Conservation (phyloP, 2,797 vertebrate genomes). For the Sciurus vulgaris region DNA sequence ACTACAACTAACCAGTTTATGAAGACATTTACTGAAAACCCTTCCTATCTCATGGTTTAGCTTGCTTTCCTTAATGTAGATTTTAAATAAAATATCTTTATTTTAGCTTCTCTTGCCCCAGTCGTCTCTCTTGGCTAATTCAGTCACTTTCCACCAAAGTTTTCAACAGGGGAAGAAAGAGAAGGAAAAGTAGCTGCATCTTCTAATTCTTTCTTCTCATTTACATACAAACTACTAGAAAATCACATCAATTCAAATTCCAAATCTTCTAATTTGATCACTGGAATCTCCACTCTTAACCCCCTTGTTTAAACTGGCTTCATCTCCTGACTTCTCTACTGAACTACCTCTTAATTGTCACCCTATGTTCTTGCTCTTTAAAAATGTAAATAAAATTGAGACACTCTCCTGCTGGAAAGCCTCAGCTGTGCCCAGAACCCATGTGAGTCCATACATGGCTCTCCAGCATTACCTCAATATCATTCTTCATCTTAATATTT, state of each 20-base stretch:
- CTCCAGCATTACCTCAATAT: background rate
- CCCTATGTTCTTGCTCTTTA: background rate
- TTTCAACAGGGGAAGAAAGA: background rate
- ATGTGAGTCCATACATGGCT: too few relatives aligned
- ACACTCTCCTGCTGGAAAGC: background rate
- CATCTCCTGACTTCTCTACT: background rate
- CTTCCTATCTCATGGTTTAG: background rate
- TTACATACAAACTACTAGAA: background rate
- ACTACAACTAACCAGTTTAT: slow-evolving; percentile 38
- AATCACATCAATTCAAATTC: background rate
- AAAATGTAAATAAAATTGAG: background rate
- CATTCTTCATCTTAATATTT: background rate
- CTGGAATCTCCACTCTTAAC: background rate
- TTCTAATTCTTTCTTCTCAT: background rate
- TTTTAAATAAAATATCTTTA: slow-evolving; percentile 25
- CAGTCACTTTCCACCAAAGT: background rate
- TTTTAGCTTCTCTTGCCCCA: background rate
- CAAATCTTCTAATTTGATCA: background rate
- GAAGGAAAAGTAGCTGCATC: background rate
- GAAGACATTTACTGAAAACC: background rate
- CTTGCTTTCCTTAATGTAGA: background rate
- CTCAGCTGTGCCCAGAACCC: background rate
- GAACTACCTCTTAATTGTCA: background rate
- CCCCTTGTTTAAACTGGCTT: background rate
- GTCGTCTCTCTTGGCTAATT: background rate